Base-by-base conservation (phyloP, 1,140 invertebrate genomes). In the Eumaeus atala region DNA sequence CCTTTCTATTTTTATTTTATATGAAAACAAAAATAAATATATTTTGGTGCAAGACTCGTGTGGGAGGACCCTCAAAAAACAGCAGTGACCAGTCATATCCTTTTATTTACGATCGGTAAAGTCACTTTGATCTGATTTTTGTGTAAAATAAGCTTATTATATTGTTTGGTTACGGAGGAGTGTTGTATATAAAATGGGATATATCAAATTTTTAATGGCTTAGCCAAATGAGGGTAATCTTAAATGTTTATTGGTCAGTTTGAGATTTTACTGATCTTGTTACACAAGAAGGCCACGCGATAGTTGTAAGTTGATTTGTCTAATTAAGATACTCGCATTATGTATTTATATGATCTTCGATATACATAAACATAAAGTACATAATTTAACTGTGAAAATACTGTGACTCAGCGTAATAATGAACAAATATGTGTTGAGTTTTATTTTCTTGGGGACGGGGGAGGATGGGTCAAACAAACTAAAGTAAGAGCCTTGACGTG, bases 231-330 rank as follows among this genome's bases (percentile, higher is more conserved):
- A 44, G 40, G 40, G 40, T 44, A 44, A 44, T 44, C 14, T 44
- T 44, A 44, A 44, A 44, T 57, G 40, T 58, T 36, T 48, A 53
- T 58, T 58, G 40, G 17, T 44, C 40, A 9, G 40, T 36, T 16
- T 37, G 44, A 58, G 51, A 56, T 61, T 61, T 61, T 56, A 61
- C 59, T 61, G 59, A 61, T 56, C 59, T 44, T 56, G 55, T 42
- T 56, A 56, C 51, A 56, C 21, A 40, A 7, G 40, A 9, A 16
- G 17, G 9, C 14, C 40, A 14, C 14, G 14, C 17, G n/a, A 36
- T 10, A 9, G 35, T 44, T 5, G 14, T 44, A 17, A 9, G 9
- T 16, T 16, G 14, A 44, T 14, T 18, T 44, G 16, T 44, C 40
- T 2, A 16, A 44, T 44, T 44, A 44, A 16, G 14, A 44, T 44